Base-by-base conservation (phyloP, 1,140 invertebrate species). In the Ylistrum balloti region DNA sequence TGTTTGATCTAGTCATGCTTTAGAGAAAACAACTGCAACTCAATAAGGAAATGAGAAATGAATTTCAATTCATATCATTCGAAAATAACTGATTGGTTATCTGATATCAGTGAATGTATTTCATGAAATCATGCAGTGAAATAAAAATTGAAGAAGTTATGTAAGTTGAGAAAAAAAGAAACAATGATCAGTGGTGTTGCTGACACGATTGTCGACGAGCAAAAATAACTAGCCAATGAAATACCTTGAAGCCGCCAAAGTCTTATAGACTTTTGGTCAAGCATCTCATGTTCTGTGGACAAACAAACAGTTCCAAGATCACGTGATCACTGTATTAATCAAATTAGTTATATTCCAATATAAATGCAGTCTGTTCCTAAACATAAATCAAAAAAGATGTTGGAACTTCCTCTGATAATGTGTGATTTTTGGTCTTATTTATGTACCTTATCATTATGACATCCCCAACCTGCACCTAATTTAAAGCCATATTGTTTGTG, bases 231-330 rank as follows among this genome's bases (percentile, higher is more conserved):
- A 48, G 56, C n/a, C 15, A 74, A 28, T 74, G 13, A 74, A 74
- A 74, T 74, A 74, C 56, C 56, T 74, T 9, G 56, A 5, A 28
- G 22, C 0, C 56, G 56, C 56, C 56, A 74, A 5, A 74, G 56
- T 74, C 56, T 74, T 5, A 74, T 74, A 1, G 56, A 74, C 56
- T 74, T 22, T 22, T 74, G 9, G 28, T 74, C 56, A 5, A 74
- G 11, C 56, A 74, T 74, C 56, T 74, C 56, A 74, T 74, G 56
- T 74, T 74, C 56, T 74, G 56, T 74, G 56, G 56, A 74, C 5
- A 74, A n/a, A 74, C 28, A 74, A 74, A 74, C 56, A 74, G 22
- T 74, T 74, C 0, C n/a, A 74, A 28, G n/a, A 28, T 28, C 56
- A 74, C 56, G 22, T 74, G 56, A 74, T 74, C 1, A n/a, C 3